Evolutionary conservation across 2,797 vertebrate species (phyloP).

Genomic region (Sorex maritimensis): DNA sequence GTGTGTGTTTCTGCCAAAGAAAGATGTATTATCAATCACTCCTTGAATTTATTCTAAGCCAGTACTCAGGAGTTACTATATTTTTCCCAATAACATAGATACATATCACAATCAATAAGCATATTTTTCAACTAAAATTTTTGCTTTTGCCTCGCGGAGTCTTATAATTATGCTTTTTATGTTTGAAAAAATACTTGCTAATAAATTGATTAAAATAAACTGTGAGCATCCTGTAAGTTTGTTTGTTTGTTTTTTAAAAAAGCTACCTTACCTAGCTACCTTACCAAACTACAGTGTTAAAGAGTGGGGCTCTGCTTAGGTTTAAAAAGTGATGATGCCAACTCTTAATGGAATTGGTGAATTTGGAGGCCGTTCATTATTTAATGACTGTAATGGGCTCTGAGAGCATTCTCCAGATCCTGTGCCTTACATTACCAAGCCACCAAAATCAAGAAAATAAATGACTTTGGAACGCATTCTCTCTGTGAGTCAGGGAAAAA

Average conservation of each 20-base stretch:
- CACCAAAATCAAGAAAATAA: slow-evolving; percentile 56
- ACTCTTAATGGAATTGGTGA: slow-evolving; percentile 80
- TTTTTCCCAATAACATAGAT: not conserved
- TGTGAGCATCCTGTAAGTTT: not conserved
- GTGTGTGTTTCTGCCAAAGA: not conserved
- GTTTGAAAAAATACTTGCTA: slow-evolving; percentile 48
- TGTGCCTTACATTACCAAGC: slow-evolving; percentile 71
- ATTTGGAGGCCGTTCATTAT: slow-evolving; percentile 69
- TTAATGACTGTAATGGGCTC: slow-evolving; percentile 72
- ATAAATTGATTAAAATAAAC: slow-evolving; percentile 59
- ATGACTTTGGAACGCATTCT: slow-evolving; percentile 70
- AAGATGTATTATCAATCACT: slow-evolving; percentile 19
- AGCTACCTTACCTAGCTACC: not conserved
- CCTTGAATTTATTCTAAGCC: slow-evolving; percentile 42
- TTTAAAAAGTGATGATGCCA: slow-evolving; percentile 70
- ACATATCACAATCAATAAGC: slow-evolving; percentile 24
- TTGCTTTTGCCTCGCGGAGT: not conserved
- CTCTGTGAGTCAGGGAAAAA: slow-evolving; percentile 76
- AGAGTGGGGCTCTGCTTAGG: not conserved
- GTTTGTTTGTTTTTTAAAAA: not conserved
- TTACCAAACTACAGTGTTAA: not conserved
- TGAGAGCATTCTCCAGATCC: slow-evolving; percentile 54
- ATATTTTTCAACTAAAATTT: slow-evolving; percentile 41
- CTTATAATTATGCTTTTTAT: slow-evolving; percentile 28
- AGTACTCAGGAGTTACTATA: slow-evolving; percentile 39